Base-by-base conservation (phyloP, 1,140 invertebrate species). In the Pomacea maculata region DNA sequence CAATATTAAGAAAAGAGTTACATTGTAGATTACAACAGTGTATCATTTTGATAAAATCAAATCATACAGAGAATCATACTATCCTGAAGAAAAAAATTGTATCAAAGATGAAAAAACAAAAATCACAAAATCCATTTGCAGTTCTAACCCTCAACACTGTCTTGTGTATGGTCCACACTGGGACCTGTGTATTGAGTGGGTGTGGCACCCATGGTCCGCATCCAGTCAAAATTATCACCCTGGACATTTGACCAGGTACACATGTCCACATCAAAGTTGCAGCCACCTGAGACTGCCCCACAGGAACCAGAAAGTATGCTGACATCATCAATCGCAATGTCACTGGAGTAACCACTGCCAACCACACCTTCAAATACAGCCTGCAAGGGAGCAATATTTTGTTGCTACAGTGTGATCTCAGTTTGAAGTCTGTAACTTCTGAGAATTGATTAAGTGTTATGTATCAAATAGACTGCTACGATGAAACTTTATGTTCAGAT, bases 111-210 rank as follows among this genome's bases (percentile, higher is more conserved):
- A 61, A 61, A 61, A 17, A 17, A 17, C 4, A 61, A 17, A 17
- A 17, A 61, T 6, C 3, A 2, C 57, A 61, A 61, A 61, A 61
- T 61, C 57, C 57, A 61, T 61, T 61, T 17, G 11, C 57, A 61
- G 57, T 17, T 14, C 57, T 61, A 9, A 61, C 57, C 57, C 8
- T 61, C 57, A 61, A 61, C 57, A 25, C 55, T 85, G 9, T 85
- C 84, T 11, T 76, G 81, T 0, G 95, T 96, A 85, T 96, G 95
- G 88, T 96, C 95, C 85, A 92, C 93, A 7, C 93, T 93, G 0
- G 95, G 95, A 19, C 95, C 95, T 0, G 95, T 96, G 19, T 93
- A 93, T 8, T 95, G 92, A 45, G 82, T 85, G 55, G 86, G 84
- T 45, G 88, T 89, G n/a, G 87, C 86, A 67, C 87, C 85, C 54